These are phyloP conservation scores for Sycophila sp. DNA, from an alignment of 1,140 invertebrate species.

Conservation along the genomic window DNA sequence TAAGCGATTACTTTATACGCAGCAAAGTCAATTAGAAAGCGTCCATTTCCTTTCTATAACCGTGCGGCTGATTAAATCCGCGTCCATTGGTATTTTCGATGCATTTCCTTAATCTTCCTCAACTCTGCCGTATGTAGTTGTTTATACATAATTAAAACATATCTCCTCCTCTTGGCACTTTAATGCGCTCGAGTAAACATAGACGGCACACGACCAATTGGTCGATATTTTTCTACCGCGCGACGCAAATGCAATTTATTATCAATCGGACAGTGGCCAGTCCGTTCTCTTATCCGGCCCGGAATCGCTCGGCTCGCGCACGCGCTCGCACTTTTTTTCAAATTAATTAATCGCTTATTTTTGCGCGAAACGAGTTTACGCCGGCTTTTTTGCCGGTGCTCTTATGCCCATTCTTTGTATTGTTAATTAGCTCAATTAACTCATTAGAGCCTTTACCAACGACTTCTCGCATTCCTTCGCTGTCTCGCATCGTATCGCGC, in stretches of 20 bases:
- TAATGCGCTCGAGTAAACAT: slow-evolving; percentile 1
- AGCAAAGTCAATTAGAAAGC: no score
- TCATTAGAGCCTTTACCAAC: slow-evolving; percentile 2
- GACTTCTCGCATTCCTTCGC: slow-evolving; percentile 1
- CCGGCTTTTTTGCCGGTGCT: not conserved
- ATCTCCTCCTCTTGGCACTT: slow-evolving; percentile 20
- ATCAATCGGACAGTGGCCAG: slow-evolving; percentile 9
- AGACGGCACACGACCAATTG: not conserved
- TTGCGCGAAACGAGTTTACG: not conserved
- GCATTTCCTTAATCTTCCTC: not conserved
- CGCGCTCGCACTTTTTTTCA: not conserved
- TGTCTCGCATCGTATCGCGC: not conserved
- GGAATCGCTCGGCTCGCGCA: not conserved
- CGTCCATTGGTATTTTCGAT: not conserved
- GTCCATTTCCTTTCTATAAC: no score
- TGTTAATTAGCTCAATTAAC: slow-evolving; percentile 20
- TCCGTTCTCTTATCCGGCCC: not conserved
- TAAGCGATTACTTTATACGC: no score
- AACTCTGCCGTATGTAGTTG: not conserved
- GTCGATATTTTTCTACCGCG: slow-evolving; percentile 1
- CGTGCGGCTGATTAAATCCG: no score
- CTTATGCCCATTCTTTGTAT: not conserved
- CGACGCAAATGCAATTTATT: slow-evolving; percentile 3
- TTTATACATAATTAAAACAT: slow-evolving; percentile 33
- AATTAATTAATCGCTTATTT: slow-evolving; percentile 20